Evolutionary conservation across 2,888 invertebrate species (phyloP).

Genomic region (Poecilus cupreus): DNA sequence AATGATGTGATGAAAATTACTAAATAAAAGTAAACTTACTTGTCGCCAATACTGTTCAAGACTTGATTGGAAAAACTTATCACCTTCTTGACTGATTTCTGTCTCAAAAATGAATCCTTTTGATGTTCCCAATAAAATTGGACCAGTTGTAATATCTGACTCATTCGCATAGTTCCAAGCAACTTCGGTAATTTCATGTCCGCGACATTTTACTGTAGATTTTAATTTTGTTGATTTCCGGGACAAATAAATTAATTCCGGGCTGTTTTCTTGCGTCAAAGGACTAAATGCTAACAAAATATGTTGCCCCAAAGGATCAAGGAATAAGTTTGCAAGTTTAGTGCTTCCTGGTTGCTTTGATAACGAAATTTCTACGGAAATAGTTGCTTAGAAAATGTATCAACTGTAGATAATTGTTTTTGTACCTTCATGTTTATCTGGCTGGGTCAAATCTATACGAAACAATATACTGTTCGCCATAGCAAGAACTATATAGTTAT

Average conservation of each 20-base stretch:
- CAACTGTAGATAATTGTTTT: background rate
- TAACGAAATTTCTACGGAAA: constrained; percentile 80
- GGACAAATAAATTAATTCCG: constrained; percentile 89
- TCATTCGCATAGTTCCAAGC: constrained; percentile 89
- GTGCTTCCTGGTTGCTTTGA: constrained; percentile 79
- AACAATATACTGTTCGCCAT: constrained; percentile 89
- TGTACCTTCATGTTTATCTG: constrained; percentile 85
- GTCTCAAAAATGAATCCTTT: constrained; percentile 94
- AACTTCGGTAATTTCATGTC: constrained; percentile 92
- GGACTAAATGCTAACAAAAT: constrained; percentile 84
- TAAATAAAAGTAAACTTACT: constrained; percentile 73
- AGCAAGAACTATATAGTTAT: constrained; percentile 87
- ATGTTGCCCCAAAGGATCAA: constrained; percentile 93
- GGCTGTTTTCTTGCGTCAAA: constrained; percentile 75
- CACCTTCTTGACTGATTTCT: constrained; percentile 87
- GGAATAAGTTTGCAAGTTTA: constrained; percentile 81
- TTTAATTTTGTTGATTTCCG: constrained; percentile 85
- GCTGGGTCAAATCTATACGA: constrained; percentile 86
- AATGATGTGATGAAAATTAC: constrained; percentile 30
- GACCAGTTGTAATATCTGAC: constrained; percentile 83
- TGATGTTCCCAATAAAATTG: constrained; percentile 90
- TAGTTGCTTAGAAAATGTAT: background rate
- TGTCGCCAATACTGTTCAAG: constrained; percentile 89
- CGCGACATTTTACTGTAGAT: constrained; percentile 78
- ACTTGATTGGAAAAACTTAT: constrained; percentile 86